A percentile compares a stretch with the other conserved stretches of the same genome.
phyloP scores from a whole-genome alignment of 2,888 invertebrate genomes.

The Zaprionus obscuricornis region DNA sequence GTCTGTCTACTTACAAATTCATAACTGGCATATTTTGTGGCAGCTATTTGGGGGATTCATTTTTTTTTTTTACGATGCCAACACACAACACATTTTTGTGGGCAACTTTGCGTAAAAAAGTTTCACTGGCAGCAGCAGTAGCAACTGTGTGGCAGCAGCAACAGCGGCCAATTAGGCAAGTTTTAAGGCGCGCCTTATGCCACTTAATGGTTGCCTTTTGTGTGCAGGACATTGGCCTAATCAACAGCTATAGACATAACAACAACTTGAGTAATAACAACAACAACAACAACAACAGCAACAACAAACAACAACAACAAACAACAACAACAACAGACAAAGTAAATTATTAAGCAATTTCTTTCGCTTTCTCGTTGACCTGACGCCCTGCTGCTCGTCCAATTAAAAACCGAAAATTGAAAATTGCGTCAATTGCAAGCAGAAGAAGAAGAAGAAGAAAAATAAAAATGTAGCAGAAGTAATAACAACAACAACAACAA shows the following conservation, averaged over 20 bases:
- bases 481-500: too few species aligned
- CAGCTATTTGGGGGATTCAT: too few species aligned
- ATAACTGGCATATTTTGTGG: too few species aligned
- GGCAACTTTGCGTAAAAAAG: too few species aligned
- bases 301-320: slow-evolving; percentile 8
- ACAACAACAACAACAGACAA: background rate
- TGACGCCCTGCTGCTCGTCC: too few species aligned
- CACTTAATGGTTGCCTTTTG: slow-evolving; percentile 51
- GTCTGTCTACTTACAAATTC: too few species aligned
- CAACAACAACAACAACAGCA: slow-evolving; percentile 2
- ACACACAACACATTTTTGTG: too few species aligned
- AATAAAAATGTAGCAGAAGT: background rate
- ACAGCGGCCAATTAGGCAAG: slow-evolving; percentile 50
- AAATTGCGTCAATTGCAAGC: slow-evolving; percentile 30
- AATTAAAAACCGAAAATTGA: slow-evolving; percentile 62
- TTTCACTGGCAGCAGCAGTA: too few species aligned
- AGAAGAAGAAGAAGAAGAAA: slow-evolving; percentile 8
- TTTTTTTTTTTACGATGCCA: too few species aligned
- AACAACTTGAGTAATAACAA: slow-evolving; percentile 9
- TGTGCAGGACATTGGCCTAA: slow-evolving; percentile 54
- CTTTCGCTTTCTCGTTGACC: slow-evolving; percentile 43
- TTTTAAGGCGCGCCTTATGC: slow-evolving; percentile 50
- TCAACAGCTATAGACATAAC: slow-evolving; percentile 37
- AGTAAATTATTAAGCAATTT: slow-evolving; percentile 62
- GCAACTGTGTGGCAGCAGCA: too few species aligned